Conservation (phyloP, 2,797 vertebrate genomes). For the Anguilla obscura region DNA sequence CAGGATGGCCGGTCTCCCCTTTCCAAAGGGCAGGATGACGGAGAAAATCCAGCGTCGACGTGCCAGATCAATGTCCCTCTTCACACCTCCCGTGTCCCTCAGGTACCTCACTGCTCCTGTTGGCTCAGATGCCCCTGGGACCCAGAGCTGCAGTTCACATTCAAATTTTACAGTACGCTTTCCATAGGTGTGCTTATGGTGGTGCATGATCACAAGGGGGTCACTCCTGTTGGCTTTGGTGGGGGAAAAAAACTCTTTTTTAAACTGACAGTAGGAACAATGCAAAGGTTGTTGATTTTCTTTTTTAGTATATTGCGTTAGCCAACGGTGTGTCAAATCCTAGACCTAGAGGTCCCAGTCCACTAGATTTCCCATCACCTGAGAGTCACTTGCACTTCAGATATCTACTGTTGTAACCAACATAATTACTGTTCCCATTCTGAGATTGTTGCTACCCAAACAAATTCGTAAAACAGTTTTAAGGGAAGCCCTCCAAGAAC, state of each 20-base stretch:
- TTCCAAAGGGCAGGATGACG: constrained; percentile 14
- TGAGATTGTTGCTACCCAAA: not conserved
- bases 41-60: constrained; percentile 38
- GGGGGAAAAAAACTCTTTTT: not conserved
- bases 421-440: not conserved
- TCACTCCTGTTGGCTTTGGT: not conserved
- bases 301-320: not conserved
- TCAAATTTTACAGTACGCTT: constrained; percentile 38
- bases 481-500: not conserved
- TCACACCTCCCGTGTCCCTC: constrained; percentile 35
- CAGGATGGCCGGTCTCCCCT: not conserved
- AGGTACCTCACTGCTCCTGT: constrained; percentile 44
- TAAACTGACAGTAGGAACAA: not conserved
- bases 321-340: not conserved
- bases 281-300: not conserved
- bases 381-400: no score
- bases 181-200: not conserved
- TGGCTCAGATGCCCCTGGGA: constrained; percentile 44
- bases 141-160: constrained; percentile 43
- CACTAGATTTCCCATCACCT: not conserved
- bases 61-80: constrained; percentile 35
- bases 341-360: not conserved
- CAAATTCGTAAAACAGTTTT: not conserved
- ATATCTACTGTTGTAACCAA: not conserved
- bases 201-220: not conserved